Conservation (phyloP, 2,888 invertebrate species). For the Perithous albicinctus region DNA sequence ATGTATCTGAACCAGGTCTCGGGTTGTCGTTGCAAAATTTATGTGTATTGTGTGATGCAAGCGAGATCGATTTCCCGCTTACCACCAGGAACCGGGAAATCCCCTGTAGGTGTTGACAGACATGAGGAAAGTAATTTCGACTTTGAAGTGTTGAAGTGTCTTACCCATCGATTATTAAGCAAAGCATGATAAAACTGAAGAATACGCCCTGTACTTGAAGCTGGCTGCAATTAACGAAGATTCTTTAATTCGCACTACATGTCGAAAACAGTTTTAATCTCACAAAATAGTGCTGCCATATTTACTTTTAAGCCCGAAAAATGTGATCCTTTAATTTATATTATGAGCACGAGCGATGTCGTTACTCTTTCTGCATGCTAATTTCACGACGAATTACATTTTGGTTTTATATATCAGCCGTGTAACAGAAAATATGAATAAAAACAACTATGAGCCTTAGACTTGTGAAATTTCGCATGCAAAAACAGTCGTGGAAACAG, state of each 20-base stretch:
- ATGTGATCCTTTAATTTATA: too few relatives aligned
- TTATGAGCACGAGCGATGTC: not conserved
- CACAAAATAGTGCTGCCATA: too few relatives aligned
- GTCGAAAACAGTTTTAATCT: too few relatives aligned
- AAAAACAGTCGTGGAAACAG: not conserved
- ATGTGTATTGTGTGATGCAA: slow-evolving; percentile 72
- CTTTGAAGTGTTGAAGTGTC: slow-evolving; percentile 28
- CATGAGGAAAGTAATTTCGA: slow-evolving; percentile 49
- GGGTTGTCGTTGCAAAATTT: slow-evolving; percentile 75
- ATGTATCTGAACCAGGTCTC: slow-evolving; percentile 60
- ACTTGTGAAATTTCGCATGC: not conserved
- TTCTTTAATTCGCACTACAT: too few relatives aligned
- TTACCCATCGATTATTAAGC: too few relatives aligned
- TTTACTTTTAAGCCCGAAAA: not conserved
- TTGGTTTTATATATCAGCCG: not conserved
- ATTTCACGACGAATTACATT: not conserved
- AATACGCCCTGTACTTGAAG: too few relatives aligned
- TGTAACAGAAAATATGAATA: not conserved
- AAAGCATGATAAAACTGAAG: too few relatives aligned
- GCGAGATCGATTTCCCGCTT: slow-evolving; percentile 69
- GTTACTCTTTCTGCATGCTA: not conserved
- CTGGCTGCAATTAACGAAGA: too few relatives aligned
- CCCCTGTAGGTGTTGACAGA: slow-evolving; percentile 70
- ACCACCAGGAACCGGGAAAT: slow-evolving; percentile 69
- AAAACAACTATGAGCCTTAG: not conserved